Evolutionary conservation across 2,113 vertebrate genomes (phyloP), one percentile per base, ranked within the genome.

Genomic region (Takifugu flavidus): DNA sequence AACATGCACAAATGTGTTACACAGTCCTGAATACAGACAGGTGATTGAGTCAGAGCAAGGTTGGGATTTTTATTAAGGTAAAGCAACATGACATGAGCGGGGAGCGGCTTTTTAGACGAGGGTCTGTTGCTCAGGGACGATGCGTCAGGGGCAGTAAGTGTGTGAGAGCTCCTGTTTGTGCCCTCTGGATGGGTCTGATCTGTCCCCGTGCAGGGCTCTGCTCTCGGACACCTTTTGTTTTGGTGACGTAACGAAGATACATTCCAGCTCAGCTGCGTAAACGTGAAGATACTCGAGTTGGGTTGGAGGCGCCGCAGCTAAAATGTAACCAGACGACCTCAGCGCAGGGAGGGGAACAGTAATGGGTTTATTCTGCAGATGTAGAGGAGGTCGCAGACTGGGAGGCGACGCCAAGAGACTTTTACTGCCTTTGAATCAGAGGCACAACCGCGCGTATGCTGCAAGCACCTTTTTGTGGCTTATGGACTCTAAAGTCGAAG

Each of bases 51-150:
- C 56, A 49, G 43, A 61, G 53, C 43, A 5, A 13, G 44, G 39
- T 7, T 31, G 20, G 2, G 27, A 8, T 34, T 26, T 29, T 59
- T 1, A 56, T 64, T 13, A 46, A 44, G 54, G 49, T 55, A 6
- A 64, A 65, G 25, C 6, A 53, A 34, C 1, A 31, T 4, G 13
- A 51, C 44, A 25, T 61, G 43, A 55, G 55, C 39, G 59, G 7
- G 39, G 54, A 29, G 58, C 44, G 15, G n/a, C 25, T 62, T 54
- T 63, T 54, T 65, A 53, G 4, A 74, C 62, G 59, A 28, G 14
- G 31, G 31, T 60, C 12, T 39, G 49, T 49, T 49, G 46, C 61
- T 76, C 75, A 73, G 75, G 63, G 62, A 67, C 15, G 56, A 29
- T 45, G 14, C 29, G 20, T 61, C 44, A 2, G 25, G 34, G 42